Evolutionary conservation across 2,888 invertebrate genomes (phyloP).

Genomic region (Ferrisia virgata): DNA sequence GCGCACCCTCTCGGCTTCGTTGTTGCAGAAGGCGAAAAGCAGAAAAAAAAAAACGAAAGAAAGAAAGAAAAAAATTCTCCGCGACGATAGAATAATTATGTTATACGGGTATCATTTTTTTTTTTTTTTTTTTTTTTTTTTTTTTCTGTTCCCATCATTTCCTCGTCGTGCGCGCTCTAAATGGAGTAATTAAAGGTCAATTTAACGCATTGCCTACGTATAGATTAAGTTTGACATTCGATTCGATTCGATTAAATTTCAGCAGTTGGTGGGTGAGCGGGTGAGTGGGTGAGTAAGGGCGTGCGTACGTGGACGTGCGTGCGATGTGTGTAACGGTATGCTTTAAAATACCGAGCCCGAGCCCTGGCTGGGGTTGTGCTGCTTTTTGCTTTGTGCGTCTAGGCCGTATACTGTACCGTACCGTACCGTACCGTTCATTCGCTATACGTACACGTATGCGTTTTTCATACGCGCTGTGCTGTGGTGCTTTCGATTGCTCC

Average conservation of each 20-base stretch:
- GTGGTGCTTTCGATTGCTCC: background rate
- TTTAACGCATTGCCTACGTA: background rate
- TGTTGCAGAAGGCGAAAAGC: background rate
- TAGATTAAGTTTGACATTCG: conserved; percentile 1
- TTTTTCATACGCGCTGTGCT: too few relatives aligned
- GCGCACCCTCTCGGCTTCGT: background rate
- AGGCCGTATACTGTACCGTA: too few relatives aligned
- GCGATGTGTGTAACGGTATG: too few relatives aligned
- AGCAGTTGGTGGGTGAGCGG: background rate
- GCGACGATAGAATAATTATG: background rate
- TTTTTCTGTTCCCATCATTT: background rate
- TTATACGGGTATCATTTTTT: background rate
- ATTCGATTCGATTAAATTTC: conserved; percentile 30
- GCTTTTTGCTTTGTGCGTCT: too few relatives aligned
- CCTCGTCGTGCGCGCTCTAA: background rate
- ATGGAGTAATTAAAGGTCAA: conserved; percentile 9
- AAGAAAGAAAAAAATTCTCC: background rate
- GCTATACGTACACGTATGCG: too few relatives aligned
- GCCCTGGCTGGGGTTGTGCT: too few relatives aligned
- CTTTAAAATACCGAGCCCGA: too few relatives aligned
- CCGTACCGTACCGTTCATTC: too few relatives aligned
- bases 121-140: too few relatives aligned
- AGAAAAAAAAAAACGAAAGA: background rate
- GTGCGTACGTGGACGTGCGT: too few relatives aligned
- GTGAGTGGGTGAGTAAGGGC: too few relatives aligned